Base-by-base conservation (phyloP, 2,888 invertebrate genomes). In the Bruchidius siliquastri region DNA sequence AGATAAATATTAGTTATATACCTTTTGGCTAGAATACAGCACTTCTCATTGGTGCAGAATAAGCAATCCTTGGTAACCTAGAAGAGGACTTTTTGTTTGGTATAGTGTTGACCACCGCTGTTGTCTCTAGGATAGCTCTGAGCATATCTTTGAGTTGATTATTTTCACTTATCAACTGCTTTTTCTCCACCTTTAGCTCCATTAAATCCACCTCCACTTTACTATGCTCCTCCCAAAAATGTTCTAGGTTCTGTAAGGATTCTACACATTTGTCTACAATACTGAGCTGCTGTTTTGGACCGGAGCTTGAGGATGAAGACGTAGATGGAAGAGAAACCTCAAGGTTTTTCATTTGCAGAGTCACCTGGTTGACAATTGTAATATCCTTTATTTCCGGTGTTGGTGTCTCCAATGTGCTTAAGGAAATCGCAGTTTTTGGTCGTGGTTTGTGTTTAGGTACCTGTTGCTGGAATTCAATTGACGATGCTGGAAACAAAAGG, bases 191-290 rank as follows among this genome's bases (percentile, higher is more conserved):
- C 77, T 87, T 88, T 74, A 90, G 80, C 66, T 83, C 82, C 69
- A 80, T 77, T 69, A 79, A 81, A 72, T 85, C 84, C 2, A 86
- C 77, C 69, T 87, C 80, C 0, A 87, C 88, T 79, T 88, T 88
- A 80, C 88, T 90, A 81, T 85, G 88, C 10, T 87, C 82, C 79
- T 86, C 84, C 90, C 90, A 90, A 81, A 90, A 88, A 75, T 87
- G 86, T 74, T 89, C 88, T 81, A 90, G 74, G 72, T 83, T 79
- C 21, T 80, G 77, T 69, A 86, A 77, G 32, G 76, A 77, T 2
- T 81, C 82, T 66, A 81, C 81, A 71, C 80, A 80, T 66, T 79
- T 49, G 30, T 77, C 81, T 70, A 76, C 71, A 26, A 77, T 69
- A 30, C 30, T 32, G 69, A 21, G 26, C 18, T 22, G 69, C 21